phyloP scores from a whole-genome alignment of 2,797 vertebrate species.

The Fratercula arctica region DNA sequence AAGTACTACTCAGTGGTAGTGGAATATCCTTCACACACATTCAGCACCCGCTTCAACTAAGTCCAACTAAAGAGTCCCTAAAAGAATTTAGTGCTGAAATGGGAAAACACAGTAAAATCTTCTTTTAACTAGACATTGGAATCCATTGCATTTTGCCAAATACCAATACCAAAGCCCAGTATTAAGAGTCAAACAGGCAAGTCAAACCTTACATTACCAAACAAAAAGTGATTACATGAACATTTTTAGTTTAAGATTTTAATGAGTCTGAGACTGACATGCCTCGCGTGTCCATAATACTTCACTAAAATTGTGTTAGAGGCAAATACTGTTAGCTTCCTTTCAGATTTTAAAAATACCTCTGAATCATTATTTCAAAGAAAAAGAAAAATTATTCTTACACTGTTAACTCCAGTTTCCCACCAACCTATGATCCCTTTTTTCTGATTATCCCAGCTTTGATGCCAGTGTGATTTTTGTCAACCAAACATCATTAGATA shows the following conservation, averaged over 20 bases:
- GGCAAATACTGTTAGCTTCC: background rate
- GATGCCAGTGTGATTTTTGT: background rate
- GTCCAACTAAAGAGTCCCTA: background rate
- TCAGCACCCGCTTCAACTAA: background rate
- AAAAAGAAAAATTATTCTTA: background rate
- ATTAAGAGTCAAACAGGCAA: background rate
- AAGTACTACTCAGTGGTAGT: background rate
- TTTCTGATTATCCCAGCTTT: background rate
- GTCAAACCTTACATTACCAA: background rate
- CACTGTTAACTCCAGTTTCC: background rate
- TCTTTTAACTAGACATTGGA: background rate
- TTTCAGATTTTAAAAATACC: background rate
- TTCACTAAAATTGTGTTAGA: background rate
- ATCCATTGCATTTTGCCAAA: background rate
- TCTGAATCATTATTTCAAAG: background rate
- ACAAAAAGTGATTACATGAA: background rate
- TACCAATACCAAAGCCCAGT: background rate
- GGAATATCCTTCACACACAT: background rate
- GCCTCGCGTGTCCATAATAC: background rate
- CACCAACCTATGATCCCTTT: background rate
- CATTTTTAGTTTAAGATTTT: background rate
- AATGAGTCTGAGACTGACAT: background rate
- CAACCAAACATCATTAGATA: background rate
- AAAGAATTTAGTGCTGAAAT: background rate
- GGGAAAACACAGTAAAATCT: background rate